Base-by-base conservation (phyloP, 2,113 vertebrate species). In the Kryptolebias marmoratus region DNA sequence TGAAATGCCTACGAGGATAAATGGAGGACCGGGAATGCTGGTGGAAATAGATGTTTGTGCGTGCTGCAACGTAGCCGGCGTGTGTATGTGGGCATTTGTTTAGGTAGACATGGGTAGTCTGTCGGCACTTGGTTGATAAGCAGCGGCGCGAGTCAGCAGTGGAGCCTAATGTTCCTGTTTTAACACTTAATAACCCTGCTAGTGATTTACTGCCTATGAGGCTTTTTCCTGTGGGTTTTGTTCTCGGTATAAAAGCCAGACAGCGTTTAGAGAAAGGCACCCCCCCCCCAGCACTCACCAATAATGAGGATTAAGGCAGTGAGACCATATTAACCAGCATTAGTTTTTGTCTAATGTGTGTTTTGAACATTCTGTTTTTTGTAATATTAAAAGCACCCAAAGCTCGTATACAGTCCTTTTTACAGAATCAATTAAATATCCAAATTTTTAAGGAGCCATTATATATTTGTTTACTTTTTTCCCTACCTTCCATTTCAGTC, bases 281-380 rank as follows among this genome's bases (percentile, higher is more conserved):
- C 22, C 30, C 11, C 60, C 64, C 42, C 59, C n/a, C 73, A 68
- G 80, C 71, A 77, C 80, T 86, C 68, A 54, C 78, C 84, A 81
- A 75, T 90, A 88, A 89, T 88, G 85, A 83, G 87, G 92, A 90
- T 91, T 90, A 88, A 84, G 69, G 59, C 81, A 60, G 82, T 80
- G 80, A 81, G 69, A 68, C 82, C 78, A 82, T 81, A 76, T 84
- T 86, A 85, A 84, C 80, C 60, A 79, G 67, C 64, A 60, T 70
- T 81, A 75, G 48, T 4, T 68, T 75, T 77, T 79, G 61, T 63
- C 55, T 48, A 66, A 28, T 71, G 57, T 72, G 76, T 66, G 68
- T 83, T 73, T 73, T 4, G 50, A 78, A 78, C 74, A 87, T 74
- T 39, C 56, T 82, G 71, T 90, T 85, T 58, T 14, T 18, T 47